Conservation (phyloP, 2,888 invertebrate genomes). For the Drosophila conformis region DNA sequence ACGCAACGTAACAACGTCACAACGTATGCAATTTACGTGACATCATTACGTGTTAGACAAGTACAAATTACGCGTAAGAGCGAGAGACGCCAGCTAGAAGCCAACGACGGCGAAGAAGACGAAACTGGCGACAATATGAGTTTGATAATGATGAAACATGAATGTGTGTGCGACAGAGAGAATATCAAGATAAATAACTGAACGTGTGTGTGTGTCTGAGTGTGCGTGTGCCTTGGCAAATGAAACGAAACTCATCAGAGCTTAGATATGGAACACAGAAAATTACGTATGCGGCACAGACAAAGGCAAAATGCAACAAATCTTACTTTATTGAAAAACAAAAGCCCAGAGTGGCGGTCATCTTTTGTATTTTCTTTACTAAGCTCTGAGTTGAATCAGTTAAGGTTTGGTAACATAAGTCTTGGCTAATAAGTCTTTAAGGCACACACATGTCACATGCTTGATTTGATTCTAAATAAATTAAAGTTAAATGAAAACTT, state of each 20-base stretch:
- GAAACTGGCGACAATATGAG: constrained; percentile 75
- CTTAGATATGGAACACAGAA: constrained; percentile 58
- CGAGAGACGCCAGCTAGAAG: constrained; percentile 12
- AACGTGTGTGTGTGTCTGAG: constrained; percentile 44
- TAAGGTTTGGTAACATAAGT: not conserved
- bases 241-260: constrained; percentile 77
- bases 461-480: constrained; percentile 69
- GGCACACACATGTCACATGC: constrained; percentile 37
- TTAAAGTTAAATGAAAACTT: constrained; percentile 32
- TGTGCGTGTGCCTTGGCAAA: constrained; percentile 56
- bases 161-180: constrained; percentile 38
- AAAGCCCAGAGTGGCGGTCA: constrained; percentile 17
- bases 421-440: not conserved
- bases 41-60: constrained; percentile 82
- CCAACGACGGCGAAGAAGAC: constrained; percentile 26
- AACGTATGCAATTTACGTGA: constrained; percentile 82
- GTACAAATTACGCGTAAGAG: constrained; percentile 78
- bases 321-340: constrained; percentile 8
- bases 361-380: constrained; percentile 12
- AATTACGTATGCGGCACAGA: constrained; percentile 67
- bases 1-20: constrained; percentile 70
- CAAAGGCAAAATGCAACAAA: constrained; percentile 55
- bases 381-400: constrained; percentile 42
- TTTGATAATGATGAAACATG: constrained; percentile 81
- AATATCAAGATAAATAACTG: constrained; percentile 75